A percentile compares a stretch with the other conserved stretches of the same genome.
Evolutionary conservation across 2,113 vertebrate genomes (phyloP).

Genomic region (Oxyura jamaicensis): DNA sequence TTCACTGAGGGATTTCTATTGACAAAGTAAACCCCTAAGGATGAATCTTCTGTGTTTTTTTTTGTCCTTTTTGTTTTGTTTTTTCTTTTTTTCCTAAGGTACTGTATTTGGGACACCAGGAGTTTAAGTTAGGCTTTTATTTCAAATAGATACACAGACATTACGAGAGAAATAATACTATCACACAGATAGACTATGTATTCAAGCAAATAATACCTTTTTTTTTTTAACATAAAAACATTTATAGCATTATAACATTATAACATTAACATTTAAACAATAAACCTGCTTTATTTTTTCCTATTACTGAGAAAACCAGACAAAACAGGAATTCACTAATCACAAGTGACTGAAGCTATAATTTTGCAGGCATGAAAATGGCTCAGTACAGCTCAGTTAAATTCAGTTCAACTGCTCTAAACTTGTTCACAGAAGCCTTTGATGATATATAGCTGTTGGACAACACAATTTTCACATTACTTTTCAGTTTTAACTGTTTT

Average conservation of each 20-base stretch:
- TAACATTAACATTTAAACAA: too few relatives aligned
- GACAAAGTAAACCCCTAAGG: slow-evolving; percentile 13
- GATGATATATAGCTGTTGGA: background rate
- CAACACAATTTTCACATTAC: background rate
- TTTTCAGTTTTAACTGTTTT: background rate
- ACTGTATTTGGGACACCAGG: background rate
- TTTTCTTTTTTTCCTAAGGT: background rate
- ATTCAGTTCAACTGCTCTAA: background rate
- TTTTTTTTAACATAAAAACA: background rate
- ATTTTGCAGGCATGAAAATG: background rate
- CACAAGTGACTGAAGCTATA: background rate
- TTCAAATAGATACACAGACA: background rate
- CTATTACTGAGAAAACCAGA: background rate
- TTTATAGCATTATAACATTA: too few relatives aligned
- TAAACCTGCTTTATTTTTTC: background rate
- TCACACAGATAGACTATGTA: background rate
- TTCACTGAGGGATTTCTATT: slow-evolving; percentile 11
- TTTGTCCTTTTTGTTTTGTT: too few relatives aligned
- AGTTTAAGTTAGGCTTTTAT: background rate
- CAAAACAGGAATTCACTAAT: background rate
- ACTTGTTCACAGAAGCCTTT: background rate
- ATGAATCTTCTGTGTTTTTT: background rate
- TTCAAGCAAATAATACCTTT: background rate
- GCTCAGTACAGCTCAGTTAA: background rate
- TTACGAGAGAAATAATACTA: background rate